phyloP scores from a whole-genome alignment of 2,888 invertebrate genomes.

The Sthenelais limicola region DNA sequence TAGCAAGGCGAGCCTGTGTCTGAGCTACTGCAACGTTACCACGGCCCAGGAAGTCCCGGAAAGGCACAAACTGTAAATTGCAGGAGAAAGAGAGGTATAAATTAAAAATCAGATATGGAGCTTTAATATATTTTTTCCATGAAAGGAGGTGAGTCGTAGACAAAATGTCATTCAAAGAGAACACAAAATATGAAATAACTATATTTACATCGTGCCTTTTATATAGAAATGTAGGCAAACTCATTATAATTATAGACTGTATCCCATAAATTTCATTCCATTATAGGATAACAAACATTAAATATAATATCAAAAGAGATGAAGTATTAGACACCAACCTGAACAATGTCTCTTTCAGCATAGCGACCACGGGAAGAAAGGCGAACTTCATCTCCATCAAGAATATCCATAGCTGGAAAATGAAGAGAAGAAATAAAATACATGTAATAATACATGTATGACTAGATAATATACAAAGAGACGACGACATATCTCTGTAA shows the following conservation, averaged over 20 bases:
- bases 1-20: conserved; percentile 74
- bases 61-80: conserved; percentile 53
- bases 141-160: neutral
- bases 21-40: conserved; percentile 62
- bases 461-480: too few species aligned
- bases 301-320: too few species aligned
- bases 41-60: conserved; percentile 55
- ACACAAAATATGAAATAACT: neutral
- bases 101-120: neutral
- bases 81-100: neutral
- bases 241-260: too few species aligned
- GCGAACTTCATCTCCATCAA: conserved; percentile 66
- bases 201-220: conserved; percentile 4
- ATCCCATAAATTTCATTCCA: too few species aligned
- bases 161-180: neutral
- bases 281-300: too few species aligned
- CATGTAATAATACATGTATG: too few species aligned
- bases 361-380: conserved; percentile 58
- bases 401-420: conserved; percentile 62
- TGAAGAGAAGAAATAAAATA: neutral
- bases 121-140: neutral
- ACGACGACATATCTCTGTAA: too few species aligned
- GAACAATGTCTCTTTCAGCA: conserved; percentile 67
- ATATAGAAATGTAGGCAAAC: too few species aligned
- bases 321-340: too few species aligned